phyloP scores from a whole-genome alignment of 1,140 invertebrate species.

The Hetaerina americana region DNA sequence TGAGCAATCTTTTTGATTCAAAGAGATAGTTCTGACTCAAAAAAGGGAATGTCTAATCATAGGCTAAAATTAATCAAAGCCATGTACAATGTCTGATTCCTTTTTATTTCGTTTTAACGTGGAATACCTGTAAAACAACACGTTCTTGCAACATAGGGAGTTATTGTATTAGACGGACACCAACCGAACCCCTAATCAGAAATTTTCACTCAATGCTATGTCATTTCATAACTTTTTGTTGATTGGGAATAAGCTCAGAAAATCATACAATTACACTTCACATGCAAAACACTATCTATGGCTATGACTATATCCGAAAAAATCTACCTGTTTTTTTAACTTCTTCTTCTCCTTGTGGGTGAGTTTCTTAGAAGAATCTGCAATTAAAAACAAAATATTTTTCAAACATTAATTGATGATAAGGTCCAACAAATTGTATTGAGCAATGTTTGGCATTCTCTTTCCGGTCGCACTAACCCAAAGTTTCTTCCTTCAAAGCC shows the following conservation, averaged over 20 bases:
- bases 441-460: neutral
- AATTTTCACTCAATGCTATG: neutral
- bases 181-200: neutral
- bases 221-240: neutral
- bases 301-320: neutral
- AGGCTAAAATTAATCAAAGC: too few species aligned
- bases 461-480: neutral
- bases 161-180: neutral
- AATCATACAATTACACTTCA: neutral
- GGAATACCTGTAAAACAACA: too few species aligned
- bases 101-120: too few species aligned
- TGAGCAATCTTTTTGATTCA: too few species aligned
- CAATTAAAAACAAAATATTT: slow-evolving; percentile 17
- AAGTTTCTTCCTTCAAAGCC: neutral
- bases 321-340: slow-evolving; percentile 56
- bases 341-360: slow-evolving; percentile 94
- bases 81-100: too few species aligned
- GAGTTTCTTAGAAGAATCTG: slow-evolving; percentile 52
- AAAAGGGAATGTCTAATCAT: too few species aligned
- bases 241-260: neutral
- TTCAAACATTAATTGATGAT: neutral
- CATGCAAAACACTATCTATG: neutral
- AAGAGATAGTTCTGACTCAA: too few species aligned
- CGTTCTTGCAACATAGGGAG: too few species aligned
- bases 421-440: neutral